These are phyloP conservation scores for Petrocephalus microphthalmus DNA, from an alignment of 2,113 vertebrate genomes.

Conservation along the genomic window DNA sequence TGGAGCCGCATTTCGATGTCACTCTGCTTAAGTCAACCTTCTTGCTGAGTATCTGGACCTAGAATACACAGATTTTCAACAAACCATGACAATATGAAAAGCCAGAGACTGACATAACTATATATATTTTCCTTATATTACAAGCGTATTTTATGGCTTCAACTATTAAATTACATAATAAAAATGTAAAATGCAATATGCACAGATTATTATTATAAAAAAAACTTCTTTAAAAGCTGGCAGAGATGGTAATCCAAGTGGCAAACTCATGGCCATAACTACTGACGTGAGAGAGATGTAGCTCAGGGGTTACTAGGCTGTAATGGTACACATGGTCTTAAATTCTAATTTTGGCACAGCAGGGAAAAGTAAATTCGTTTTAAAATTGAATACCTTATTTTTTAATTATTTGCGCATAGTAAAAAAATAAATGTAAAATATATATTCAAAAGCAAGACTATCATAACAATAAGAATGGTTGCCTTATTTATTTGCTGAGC, in stretches of 20 bases:
- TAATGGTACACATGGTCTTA: background rate
- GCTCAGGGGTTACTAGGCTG: background rate
- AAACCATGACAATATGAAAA: background rate
- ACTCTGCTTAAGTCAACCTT: constrained; percentile 91
- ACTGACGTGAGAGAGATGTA: background rate
- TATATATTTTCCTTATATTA: background rate
- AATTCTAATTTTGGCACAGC: background rate
- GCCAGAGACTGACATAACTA: background rate
- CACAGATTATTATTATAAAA: background rate
- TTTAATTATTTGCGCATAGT: background rate
- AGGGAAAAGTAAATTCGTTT: background rate
- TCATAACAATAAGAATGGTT: background rate
- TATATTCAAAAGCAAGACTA: background rate
- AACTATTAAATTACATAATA: background rate
- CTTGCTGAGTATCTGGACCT: constrained; percentile 93
- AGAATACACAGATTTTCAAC: background rate
- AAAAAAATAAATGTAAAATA: background rate
- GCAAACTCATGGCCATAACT: background rate
- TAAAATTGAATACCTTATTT: background rate
- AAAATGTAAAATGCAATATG: background rate
- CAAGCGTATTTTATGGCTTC: background rate
- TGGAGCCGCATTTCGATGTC: constrained; percentile 90
- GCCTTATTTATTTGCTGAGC: background rate
- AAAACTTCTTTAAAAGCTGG: background rate
- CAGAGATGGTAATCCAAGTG: background rate